Evolutionary conservation across 2,888 invertebrate species (phyloP), one percentile per base, ranked within the genome.

Genomic region (Serripes groenlandicus): DNA sequence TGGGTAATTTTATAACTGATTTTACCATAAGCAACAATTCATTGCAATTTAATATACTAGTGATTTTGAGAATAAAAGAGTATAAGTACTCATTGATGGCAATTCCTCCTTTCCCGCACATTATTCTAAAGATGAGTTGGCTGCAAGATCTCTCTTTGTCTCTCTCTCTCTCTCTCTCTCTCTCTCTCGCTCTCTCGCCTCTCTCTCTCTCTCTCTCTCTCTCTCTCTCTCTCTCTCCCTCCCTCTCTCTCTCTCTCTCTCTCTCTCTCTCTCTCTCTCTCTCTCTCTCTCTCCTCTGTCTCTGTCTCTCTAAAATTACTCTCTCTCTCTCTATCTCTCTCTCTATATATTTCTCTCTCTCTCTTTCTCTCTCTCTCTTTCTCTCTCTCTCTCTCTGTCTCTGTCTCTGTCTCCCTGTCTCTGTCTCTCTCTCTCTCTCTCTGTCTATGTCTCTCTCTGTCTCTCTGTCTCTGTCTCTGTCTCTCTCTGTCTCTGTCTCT

Each of bases 121-220:
- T n/a, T n/a, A n/a, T n/a, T n/a, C n/a, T n/a, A n/a, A n/a, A n/a
- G n/a, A n/a, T n/a, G n/a, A n/a, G n/a, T n/a, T n/a, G n/a, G n/a
- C n/a, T n/a, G n/a, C n/a, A n/a, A n/a, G n/a, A n/a, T n/a, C 42
- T 42, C 42, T 69, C 69, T 69, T 42, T 69, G n/a, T 69, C 69
- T 69, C 69, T 42, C 69, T 69, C 69, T 42, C 42, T 69, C 69
- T 69, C 69, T 42, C 69, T 69, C 69, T 69, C 69, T 69, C 69
- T 69, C 69, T 69, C 69, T 69, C 69, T 42, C 42, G 9, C 69
- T 69, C 42, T 69, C 69, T 69, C 42, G 34, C n/a, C 49, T 69
- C 69, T 69, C 69, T 69, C 42, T 69, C 42, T 42, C 18, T 42
- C 42, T 42, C 18, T 42, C 42, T 42, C 42, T 42, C 42, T 42